A percentile compares a stretch with the other conserved stretches of the same genome.
Evolutionary conservation across 2,113 vertebrate species (phyloP).

Genomic region (human): DNA sequence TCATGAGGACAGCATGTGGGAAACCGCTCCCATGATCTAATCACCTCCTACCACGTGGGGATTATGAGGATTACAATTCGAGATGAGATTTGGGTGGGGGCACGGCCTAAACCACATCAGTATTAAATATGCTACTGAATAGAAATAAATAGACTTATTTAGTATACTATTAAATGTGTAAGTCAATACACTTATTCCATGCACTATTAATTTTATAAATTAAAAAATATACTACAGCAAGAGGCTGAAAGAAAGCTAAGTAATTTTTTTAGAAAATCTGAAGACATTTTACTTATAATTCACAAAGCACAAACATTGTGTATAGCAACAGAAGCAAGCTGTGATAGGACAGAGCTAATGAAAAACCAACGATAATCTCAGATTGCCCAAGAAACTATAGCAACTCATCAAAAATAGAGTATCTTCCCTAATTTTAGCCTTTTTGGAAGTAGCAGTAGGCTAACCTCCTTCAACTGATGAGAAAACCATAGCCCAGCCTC

Average conservation of each 20-base stretch:
- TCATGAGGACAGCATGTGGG: too few relatives aligned
- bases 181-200: neutral
- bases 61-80: too few relatives aligned
- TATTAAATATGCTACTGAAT: neutral
- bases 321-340: neutral
- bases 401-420: neutral
- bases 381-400: neutral
- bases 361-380: neutral
- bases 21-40: too few relatives aligned
- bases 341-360: neutral
- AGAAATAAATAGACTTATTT: neutral
- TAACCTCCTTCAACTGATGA: neutral
- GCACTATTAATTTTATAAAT: neutral
- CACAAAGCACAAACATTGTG: neutral
- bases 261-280: neutral
- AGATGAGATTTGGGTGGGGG: too few relatives aligned
- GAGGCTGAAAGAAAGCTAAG: neutral
- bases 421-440: neutral
- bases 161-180: neutral
- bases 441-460: neutral
- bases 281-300: neutral
- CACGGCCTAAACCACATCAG: too few relatives aligned
- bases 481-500: neutral
- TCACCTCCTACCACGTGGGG: too few relatives aligned
- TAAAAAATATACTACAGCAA: neutral